Base-by-base conservation (phyloP, 2,888 invertebrate genomes). In the Pristionchus maxplancki region DNA sequence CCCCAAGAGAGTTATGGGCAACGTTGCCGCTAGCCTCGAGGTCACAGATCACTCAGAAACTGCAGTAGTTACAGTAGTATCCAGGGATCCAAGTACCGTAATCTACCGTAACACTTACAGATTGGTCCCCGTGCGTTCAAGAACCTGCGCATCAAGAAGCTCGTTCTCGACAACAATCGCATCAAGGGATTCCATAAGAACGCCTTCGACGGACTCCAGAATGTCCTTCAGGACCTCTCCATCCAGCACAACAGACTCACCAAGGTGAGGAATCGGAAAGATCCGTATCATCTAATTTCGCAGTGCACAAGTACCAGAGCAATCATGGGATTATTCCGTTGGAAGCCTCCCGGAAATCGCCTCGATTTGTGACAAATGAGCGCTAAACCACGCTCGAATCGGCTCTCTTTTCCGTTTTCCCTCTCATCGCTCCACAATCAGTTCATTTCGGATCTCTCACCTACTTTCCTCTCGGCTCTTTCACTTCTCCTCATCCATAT, bases 171-270 rank as follows among this genome's bases (percentile, higher is more conserved):
- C 89, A 93, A 95, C 88, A 95, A 95, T 81, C 90, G 93, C 4
- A 94, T 95, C 74, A 90, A 90, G 31, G 89, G 88, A 15, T 92
- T 95, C 64, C 94, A 95, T 37, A 89, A 90, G 37, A 90, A 94
- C 78, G 95, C 95, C 5, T 95, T 95, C 91, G 90, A 90, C 11
- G 97, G 97, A 0, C 97, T 98, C 95, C 97, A 97, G 92, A 96
- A 96, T 37, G 96, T 96, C 8, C 92, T 98, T 82, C 97, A 97
- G 94, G 97, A 97, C 95, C 96, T 98, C 67, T 97, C 97, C 95
- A 96, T 98, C 88, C 95, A 95, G 96, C 91, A 93, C 87, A 95
- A 95, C 90, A 92, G 97, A 92, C 95, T 98, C 74, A 96, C 96
- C 24, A 97, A 97, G 94, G 96, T 98, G 28, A 8, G 67, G 3